These are phyloP conservation scores for Callocephalon fimbriatum DNA, from an alignment of 2,113 vertebrate genomes.

Conservation along the genomic window DNA sequence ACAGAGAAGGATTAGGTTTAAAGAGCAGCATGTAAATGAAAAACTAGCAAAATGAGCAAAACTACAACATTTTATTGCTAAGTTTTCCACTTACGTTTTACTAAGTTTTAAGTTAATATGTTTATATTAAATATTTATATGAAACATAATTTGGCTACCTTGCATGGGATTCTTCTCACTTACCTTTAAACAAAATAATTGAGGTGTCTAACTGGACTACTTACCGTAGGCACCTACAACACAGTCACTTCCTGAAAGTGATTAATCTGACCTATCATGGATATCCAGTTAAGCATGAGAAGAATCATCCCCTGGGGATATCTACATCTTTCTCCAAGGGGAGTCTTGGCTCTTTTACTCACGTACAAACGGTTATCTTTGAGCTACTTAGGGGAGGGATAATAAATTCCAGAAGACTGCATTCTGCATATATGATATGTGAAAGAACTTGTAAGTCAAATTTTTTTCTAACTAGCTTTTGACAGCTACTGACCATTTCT, in stretches of 20 bases:
- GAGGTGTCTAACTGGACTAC: background rate
- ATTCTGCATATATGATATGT: background rate
- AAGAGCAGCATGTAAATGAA: background rate
- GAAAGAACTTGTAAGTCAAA: background rate
- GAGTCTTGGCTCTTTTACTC: conserved; percentile 4
- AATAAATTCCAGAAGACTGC: background rate
- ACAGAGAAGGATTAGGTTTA: background rate
- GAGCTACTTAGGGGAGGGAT: background rate
- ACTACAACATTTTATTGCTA: background rate
- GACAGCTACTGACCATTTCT: background rate
- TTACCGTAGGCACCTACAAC: background rate
- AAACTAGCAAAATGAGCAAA: background rate
- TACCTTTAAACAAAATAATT: background rate
- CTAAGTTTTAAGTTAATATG: background rate
- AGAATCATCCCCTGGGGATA: background rate
- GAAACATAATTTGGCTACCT: background rate
- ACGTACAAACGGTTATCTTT: conserved; percentile 3
- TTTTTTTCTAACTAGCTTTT: background rate
- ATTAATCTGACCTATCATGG: background rate
- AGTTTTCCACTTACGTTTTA: background rate
- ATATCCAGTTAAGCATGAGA: background rate
- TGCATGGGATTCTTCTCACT: background rate
- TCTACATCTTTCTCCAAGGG: background rate
- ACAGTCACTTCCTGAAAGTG: background rate
- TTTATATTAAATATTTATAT: background rate